Conservation (phyloP, 2,797 vertebrate genomes). For the Dendrocincla fuliginosa region DNA sequence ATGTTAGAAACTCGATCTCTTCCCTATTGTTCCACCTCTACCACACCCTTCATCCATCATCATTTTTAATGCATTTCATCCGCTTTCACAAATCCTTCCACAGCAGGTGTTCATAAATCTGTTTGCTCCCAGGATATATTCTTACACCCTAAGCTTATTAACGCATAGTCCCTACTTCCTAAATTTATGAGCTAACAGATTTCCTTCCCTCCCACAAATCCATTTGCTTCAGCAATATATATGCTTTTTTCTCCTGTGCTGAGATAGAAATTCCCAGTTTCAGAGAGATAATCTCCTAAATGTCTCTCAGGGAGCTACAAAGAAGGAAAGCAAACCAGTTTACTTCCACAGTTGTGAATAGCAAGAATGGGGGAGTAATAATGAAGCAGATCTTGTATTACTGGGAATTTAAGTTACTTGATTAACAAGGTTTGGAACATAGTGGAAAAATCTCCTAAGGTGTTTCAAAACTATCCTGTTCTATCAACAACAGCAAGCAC, state of each 20-base stretch:
- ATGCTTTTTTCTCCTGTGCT: neutral
- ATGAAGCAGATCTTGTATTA: neutral
- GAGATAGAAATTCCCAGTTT: conserved; percentile 15
- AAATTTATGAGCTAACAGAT: conserved; percentile 11
- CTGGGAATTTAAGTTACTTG: neutral
- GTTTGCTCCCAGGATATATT: conserved; percentile 3
- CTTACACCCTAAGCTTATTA: conserved; percentile 41
- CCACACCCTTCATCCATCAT: neutral
- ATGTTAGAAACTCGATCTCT: neutral
- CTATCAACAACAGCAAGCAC: neutral
- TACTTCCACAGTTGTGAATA: neutral
- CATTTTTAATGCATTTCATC: neutral
- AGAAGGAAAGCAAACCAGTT: neutral
- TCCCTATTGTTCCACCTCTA: neutral
- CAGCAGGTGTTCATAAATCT: conserved; percentile 34
- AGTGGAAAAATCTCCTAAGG: neutral
- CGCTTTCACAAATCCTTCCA: neutral
- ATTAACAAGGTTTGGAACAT: neutral
- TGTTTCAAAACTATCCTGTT: neutral
- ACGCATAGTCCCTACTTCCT: neutral
- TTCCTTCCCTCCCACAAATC: conserved; percentile 16
- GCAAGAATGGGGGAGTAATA: neutral
- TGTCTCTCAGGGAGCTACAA: neutral
- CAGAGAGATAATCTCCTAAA: conserved; percentile 18
- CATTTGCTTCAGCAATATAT: neutral